These are phyloP conservation scores for Tragelaphus strepsiceros DNA, from an alignment of 2,113 vertebrate genomes.

Conservation along the genomic window DNA sequence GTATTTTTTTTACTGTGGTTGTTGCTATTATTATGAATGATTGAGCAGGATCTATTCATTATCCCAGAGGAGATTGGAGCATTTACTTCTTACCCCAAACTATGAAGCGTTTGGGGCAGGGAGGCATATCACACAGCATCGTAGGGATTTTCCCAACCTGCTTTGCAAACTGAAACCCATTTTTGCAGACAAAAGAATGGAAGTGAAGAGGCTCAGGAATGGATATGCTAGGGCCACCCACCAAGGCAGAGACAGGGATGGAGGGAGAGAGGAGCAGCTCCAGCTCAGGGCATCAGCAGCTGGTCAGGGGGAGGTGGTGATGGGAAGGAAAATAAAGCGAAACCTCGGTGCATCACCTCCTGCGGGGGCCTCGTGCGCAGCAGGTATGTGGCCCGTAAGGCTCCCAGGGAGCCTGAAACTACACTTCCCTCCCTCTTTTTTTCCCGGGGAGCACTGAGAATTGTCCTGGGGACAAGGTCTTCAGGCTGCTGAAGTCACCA, in stretches of 20 bases:
- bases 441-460: background rate
- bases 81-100: background rate
- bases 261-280: background rate
- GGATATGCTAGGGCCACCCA: background rate
- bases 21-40: background rate
- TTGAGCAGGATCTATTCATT: background rate
- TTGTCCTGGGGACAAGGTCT: background rate
- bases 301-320: background rate
- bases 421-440: background rate
- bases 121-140: too few relatives aligned
- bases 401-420: background rate
- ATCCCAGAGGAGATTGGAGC: background rate
- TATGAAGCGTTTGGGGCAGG: background rate
- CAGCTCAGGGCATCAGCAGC: background rate
- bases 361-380: background rate
- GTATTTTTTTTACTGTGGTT: background rate
- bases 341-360: background rate
- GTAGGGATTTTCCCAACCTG: background rate
- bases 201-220: background rate
- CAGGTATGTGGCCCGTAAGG: fast-evolving
- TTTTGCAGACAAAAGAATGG: background rate
- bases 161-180: background rate
- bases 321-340: background rate
- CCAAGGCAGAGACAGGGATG: background rate
- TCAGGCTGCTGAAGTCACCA: background rate